Percentiles rank a stretch among this genome's conserved stretches.
Conservation (phyloP, 2,797 vertebrate genomes). For the Syncerus caffer region DNA sequence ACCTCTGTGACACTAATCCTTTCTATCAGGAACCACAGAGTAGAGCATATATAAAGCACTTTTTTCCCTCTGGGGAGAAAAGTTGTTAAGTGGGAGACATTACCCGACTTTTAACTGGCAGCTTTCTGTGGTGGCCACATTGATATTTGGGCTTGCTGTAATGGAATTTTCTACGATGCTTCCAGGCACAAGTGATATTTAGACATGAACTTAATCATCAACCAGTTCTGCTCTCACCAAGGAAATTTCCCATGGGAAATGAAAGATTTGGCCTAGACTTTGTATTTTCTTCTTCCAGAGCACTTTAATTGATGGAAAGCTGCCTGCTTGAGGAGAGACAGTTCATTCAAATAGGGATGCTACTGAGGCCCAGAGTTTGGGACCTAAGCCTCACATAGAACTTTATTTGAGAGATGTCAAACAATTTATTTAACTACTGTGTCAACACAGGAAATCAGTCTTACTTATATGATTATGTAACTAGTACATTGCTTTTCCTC, state of each 20-base stretch:
- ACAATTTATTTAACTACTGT: neutral
- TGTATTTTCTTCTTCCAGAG: neutral
- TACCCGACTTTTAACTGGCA: neutral
- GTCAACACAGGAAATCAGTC: neutral
- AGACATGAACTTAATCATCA: slow-evolving; percentile 23
- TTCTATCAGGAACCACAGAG: neutral
- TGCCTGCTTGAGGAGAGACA: neutral
- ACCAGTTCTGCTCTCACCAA: neutral
- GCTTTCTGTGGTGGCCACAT: neutral
- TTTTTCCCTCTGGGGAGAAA: slow-evolving; percentile 14
- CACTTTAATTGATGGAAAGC: neutral
- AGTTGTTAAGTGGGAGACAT: neutral
- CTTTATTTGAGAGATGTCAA: neutral
- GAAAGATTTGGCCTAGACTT: slow-evolving; percentile 23
- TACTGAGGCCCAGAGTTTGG: neutral
- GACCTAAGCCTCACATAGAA: neutral
- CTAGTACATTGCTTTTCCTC: neutral
- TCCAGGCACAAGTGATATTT: slow-evolving; percentile 35
- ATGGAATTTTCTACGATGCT: slow-evolving; percentile 41
- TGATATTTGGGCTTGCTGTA: neutral
- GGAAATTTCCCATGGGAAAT: slow-evolving; percentile 16
- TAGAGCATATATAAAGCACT: slow-evolving; percentile 30
- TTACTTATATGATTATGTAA: neutral
- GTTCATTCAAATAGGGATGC: neutral
- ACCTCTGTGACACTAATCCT: neutral